A percentile compares a stretch with the other conserved stretches of the same genome.
phyloP scores from a whole-genome alignment of 2,113 vertebrate species.

The Proterorhinus semilunaris region DNA sequence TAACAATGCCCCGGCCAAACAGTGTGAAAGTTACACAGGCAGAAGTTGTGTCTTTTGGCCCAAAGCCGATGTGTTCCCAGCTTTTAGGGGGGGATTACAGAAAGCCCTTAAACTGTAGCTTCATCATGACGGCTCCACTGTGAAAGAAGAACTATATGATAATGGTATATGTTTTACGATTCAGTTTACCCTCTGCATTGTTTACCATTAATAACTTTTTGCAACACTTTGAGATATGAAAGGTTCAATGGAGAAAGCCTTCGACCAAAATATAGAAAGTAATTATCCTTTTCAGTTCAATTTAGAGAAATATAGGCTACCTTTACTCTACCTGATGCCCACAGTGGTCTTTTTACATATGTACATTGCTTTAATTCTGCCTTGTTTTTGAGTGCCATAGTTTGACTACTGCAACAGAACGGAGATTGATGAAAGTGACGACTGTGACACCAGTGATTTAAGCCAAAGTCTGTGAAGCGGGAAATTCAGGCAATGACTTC shows the following conservation, averaged over 20 bases:
- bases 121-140: conserved; percentile 32
- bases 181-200: too few relatives aligned
- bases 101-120: conserved; percentile 40
- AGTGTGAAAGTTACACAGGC: conserved; percentile 40
- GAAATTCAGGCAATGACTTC: conserved; percentile 40
- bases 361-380: too few relatives aligned
- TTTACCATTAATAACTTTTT: too few relatives aligned
- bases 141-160: not conserved
- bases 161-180: too few relatives aligned
- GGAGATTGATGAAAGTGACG: conserved; percentile 24
- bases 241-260: too few relatives aligned
- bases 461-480: conserved; percentile 14
- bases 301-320: too few relatives aligned
- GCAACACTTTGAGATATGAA: too few relatives aligned
- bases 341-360: too few relatives aligned
- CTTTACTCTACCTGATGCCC: too few relatives aligned
- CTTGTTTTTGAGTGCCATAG: too few relatives aligned
- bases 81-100: conserved; percentile 49
- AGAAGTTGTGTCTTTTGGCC: conserved; percentile 53
- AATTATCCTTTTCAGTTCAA: too few relatives aligned
- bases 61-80: conserved; percentile 36
- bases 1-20: conserved; percentile 67
- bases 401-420: not conserved
- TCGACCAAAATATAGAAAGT: too few relatives aligned
- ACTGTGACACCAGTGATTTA: conserved; percentile 35